Base-by-base conservation (phyloP, 2,113 vertebrate genomes). In the Aphyosemion australe region DNA sequence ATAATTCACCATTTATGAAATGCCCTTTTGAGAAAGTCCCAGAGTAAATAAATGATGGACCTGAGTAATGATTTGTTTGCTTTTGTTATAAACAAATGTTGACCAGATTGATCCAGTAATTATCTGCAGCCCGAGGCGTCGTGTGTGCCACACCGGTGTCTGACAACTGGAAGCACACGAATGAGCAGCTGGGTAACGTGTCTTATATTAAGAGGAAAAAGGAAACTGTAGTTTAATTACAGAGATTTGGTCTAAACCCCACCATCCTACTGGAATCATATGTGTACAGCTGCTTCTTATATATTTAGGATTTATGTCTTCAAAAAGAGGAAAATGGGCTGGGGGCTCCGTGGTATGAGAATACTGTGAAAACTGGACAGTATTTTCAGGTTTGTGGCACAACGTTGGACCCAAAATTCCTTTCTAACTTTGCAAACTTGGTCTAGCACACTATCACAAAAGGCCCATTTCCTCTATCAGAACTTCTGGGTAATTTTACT, bases 1-100 rank as follows among this genome's bases (percentile, higher is more conserved):
- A 42, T 12, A 13, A 42, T 13, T 42, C 1, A 8, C 1, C 34
- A 6, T 37, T 37, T 37, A 37, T 37, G 3, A 41, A 41, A 6
- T 41, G 39, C 11, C 8, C n/a, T n/a, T n/a, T n/a, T n/a, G n/a
- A n/a, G n/a, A n/a, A n/a, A n/a, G n/a, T n/a, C n/a, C n/a, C n/a
- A n/a, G 26, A 61, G 21, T 7, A 63, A 52, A 63, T 39, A 42
- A 72, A 57, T 16, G n/a, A 73, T 19, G n/a, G 7, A 5, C 63
- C 26, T 45, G 55, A 11, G 13, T 43, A 21, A 51, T 41, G 2
- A 32, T 79, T 18, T 61, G 7, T 32, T 41, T 45, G 15, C 41
- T 54, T 7, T 55, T 19, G 42, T 39, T 52, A 56, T 15, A 41
- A 62, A 26, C 26, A 53, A 59, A 65, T 19, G 61, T 31, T 39